Base-by-base conservation (phyloP, 64 coral and sea anemone species). In the Pachyseris speciosa region DNA sequence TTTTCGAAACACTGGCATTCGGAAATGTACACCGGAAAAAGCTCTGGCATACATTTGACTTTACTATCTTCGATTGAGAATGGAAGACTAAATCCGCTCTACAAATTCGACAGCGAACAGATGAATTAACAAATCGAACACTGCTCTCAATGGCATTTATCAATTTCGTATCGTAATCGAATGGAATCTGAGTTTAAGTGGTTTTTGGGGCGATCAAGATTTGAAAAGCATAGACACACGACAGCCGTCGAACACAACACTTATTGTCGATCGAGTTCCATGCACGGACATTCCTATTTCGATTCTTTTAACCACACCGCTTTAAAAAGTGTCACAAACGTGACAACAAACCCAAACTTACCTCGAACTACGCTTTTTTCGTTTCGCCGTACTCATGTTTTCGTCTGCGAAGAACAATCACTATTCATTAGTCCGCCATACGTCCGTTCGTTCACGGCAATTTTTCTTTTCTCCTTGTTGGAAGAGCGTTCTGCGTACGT, bases 361-460 rank as follows among this genome's bases (percentile, higher is more conserved):
- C 89, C 89, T 92, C 5, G 78, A 84, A 42, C 78, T 92, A 8
- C 89, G 89, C 89, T 83, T 92, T 26, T 92, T 92, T 65, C 89
- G 71, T 7, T 92, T 92, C 20, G 66, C 67, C 19, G 89, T 92
- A 66, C 80, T 92, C 77, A 83, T 92, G 37, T 74, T 88, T 72
- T 60, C 52, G 67, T 84, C 67, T 73, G 24, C 7, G 43, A 91
- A 38, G 33, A 44, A 66, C 37, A 72, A 80, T 49, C 57, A 36
- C 41, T 49, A 90, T 49, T 80, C 75, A 90, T 37, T 20, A 19
- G 22, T 27, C 45, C 74, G 57, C 75, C 88, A 90, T 90, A 30
- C 41, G 58, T 12, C 50, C 84, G 19, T 17, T 63, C 50, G 26
- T 41, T 37, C 33, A 37, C 53, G 33, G 12, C 31, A 38, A 36